Evolutionary conservation across 2,797 vertebrate species (phyloP), one percentile per base, ranked within the genome.

Genomic region (Scomberomorus guttatus): DNA sequence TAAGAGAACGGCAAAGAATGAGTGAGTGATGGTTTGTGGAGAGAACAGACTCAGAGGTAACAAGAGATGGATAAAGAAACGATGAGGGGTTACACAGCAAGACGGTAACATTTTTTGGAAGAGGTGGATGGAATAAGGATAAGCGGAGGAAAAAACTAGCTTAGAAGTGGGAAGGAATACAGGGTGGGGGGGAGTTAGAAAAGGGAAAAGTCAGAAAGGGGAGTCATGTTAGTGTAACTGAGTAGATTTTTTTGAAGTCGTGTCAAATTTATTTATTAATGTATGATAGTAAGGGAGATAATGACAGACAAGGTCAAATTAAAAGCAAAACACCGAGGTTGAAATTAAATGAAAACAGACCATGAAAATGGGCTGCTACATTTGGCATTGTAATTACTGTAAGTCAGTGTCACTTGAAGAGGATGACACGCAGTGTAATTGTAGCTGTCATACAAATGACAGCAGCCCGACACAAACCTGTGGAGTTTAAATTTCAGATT

Each of bases 331-430:
- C 59, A 67, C 34, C 37, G 11, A 77, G 75, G 72, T 75, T 60
- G 46, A 69, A 84, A 82, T 89, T 65, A 81, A 87, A 79, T 76
- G 52, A 75, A 90, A 87, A 68, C 75, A 62, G 64, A 73, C 39
- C 74, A 62, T 82, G 86, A 70, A 85, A 90, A 86, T 39, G 46
- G 58, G 25, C 64, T 20, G 62, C 72, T 80, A 46, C 88, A 72
- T 90, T 86, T 82, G 85, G 66, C 75, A 78, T 89, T 79, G 84
- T 89, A 91, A 93, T 93, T 88, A 88, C 81, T 75, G 70, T 73
- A 81, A 82, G 89, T 82, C 77, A 52, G 67, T 78, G 83, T 89
- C 82, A 68, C 77, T 81, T 70, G 78, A 58, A 72, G 72, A 77
- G 72, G 79, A 34, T 90, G 91, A 84, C 87, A 64, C 77, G 7